Percentiles rank a stretch among this genome's conserved stretches.
These are phyloP conservation scores for Oreochromis grahami DNA, from an alignment of 2,797 vertebrate species.

Conservation along the genomic window DNA sequence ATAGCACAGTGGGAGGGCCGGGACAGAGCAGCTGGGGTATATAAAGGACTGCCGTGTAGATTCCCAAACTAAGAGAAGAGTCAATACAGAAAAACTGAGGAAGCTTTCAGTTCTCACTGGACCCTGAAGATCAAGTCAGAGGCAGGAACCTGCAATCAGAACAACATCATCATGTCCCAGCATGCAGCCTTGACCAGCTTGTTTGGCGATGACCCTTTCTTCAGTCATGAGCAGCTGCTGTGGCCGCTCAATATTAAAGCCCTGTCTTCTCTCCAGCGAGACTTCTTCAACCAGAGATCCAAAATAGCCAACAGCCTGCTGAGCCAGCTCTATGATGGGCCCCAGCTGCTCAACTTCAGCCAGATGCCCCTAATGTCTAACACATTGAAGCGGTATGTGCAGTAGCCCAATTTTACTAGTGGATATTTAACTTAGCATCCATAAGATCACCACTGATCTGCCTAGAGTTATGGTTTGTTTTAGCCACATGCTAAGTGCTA, in stretches of 20 bases:
- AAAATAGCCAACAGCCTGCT: constrained; percentile 61
- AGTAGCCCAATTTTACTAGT: background rate
- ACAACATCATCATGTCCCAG: constrained; percentile 52
- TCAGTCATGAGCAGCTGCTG: constrained; percentile 51
- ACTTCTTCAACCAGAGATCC: constrained; percentile 57
- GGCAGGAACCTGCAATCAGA: background rate
- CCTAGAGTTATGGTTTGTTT: background rate
- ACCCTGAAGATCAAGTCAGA: background rate
- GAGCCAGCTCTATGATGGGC: constrained; percentile 47
- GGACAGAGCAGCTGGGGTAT: constrained; percentile 30
- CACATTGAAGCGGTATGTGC: constrained; percentile 36
- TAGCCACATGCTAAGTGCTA: background rate
- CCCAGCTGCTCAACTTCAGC: constrained; percentile 32
- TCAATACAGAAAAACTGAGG: background rate
- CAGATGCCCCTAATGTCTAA: constrained; percentile 35
- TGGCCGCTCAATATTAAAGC: constrained; percentile 47
- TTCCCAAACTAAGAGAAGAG: background rate
- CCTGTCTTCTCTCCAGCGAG: constrained; percentile 56
- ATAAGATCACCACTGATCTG: background rate
- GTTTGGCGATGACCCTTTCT: constrained; percentile 68
- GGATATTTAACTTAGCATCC: background rate
- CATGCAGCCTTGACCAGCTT: constrained; percentile 42
- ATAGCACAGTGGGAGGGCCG: constrained; percentile 34
- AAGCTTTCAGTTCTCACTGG: background rate
- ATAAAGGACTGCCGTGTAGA: constrained; percentile 21